phyloP scores from a whole-genome alignment of 2,888 invertebrate species.

The Maniola hyperantus region DNA sequence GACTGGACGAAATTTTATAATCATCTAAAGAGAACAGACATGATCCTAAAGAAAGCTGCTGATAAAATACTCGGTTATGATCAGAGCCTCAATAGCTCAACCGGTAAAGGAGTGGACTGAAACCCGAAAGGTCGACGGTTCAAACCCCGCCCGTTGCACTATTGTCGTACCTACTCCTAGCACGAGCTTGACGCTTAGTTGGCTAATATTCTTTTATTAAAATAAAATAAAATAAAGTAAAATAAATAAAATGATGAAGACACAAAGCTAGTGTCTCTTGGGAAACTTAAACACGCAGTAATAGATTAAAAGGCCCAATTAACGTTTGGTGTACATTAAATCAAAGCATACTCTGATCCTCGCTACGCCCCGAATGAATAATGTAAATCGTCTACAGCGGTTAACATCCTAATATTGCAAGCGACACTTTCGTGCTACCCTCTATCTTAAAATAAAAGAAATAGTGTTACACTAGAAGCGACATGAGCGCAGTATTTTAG shows the following conservation, averaged over 20 bases:
- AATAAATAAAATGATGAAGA: slow-evolving; percentile 11
- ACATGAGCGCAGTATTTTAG: background rate
- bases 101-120: too few relatives aligned
- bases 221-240: background rate
- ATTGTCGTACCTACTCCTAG: too few relatives aligned
- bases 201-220: too few relatives aligned
- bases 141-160: too few relatives aligned
- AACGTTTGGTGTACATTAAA: slow-evolving; percentile 58
- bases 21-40: too few relatives aligned
- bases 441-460: slow-evolving; percentile 37
- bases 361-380: slow-evolving; percentile 65
- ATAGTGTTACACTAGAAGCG: background rate
- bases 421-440: slow-evolving; percentile 65
- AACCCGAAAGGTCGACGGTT: too few relatives aligned
- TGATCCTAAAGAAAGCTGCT: too few relatives aligned
- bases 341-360: slow-evolving; percentile 58
- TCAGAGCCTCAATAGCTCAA: too few relatives aligned
- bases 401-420: slow-evolving; percentile 82
- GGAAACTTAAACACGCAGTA: slow-evolving; percentile 27
- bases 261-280: too few relatives aligned
- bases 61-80: too few relatives aligned
- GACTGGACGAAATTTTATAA: too few relatives aligned
- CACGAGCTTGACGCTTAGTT: too few relatives aligned
- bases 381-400: slow-evolving; percentile 78
- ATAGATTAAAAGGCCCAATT: slow-evolving; percentile 55